These are phyloP conservation scores for Acrocephalus scirpaceus DNA, from an alignment of 2,797 vertebrate genomes.

Conservation along the genomic window DNA sequence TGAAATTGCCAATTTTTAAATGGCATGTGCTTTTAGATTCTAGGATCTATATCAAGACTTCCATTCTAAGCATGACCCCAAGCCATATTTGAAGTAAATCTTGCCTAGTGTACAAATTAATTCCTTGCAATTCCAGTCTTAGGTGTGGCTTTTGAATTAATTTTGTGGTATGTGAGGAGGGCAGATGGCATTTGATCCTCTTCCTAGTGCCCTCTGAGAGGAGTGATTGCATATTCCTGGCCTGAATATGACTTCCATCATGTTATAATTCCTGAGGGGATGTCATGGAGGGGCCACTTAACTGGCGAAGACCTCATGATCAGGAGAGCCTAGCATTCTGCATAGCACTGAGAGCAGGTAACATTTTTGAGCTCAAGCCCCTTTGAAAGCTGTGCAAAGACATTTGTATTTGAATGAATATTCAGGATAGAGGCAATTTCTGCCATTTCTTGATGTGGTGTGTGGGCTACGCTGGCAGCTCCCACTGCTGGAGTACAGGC, in stretches of 20 bases:
- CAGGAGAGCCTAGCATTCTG: not conserved
- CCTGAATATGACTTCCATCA: not conserved
- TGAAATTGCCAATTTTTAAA: not conserved
- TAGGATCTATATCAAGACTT: not conserved
- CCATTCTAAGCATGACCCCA: not conserved
- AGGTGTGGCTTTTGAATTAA: not conserved
- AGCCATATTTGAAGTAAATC: not conserved
- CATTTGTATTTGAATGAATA: not conserved
- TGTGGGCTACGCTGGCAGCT: accelerated
- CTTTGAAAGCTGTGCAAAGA: not conserved
- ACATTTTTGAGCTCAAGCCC: not conserved
- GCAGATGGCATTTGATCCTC: not conserved
- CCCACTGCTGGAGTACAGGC: not conserved
- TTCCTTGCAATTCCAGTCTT: not conserved
- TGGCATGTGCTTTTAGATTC: not conserved
- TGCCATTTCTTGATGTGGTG: not conserved
- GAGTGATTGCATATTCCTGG: not conserved
- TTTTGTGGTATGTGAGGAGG: not conserved
- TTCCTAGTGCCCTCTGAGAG: not conserved
- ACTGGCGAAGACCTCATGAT: not conserved
- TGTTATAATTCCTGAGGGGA: not conserved
- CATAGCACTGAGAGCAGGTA: not conserved
- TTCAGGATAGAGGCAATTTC: not conserved
- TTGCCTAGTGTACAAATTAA: not conserved
- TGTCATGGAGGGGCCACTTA: not conserved